These are phyloP conservation scores for Calameuta idolon DNA, from an alignment of 2,888 invertebrate genomes.

Conservation along the genomic window DNA sequence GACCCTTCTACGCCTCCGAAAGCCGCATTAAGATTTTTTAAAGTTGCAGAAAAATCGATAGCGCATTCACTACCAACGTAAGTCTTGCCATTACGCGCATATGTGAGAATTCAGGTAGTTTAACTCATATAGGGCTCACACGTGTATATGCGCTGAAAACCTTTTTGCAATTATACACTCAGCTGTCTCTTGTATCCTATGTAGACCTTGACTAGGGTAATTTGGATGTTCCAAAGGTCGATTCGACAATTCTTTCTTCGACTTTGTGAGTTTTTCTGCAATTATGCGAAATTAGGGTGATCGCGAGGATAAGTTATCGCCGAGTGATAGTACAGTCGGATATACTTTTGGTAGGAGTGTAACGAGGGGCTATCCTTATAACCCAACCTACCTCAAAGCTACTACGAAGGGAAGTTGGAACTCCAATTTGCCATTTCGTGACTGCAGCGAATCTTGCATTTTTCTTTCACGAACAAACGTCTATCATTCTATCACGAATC, in stretches of 20 bases:
- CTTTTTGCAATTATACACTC: not conserved
- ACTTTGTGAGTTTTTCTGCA: not conserved
- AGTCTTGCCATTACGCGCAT: slow-evolving; percentile 1
- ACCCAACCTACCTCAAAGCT: slow-evolving; percentile 62
- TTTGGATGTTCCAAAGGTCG: not conserved
- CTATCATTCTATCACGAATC: slow-evolving; percentile 67
- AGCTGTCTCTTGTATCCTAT: not conserved
- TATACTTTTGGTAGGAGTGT: not conserved
- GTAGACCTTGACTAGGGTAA: not conserved
- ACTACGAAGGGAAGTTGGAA: slow-evolving; percentile 56
- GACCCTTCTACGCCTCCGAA: slow-evolving; percentile 48
- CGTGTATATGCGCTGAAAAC: not conserved
- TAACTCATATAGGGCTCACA: not conserved
- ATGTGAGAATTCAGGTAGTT: not conserved
- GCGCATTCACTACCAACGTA: slow-evolving; percentile 5
- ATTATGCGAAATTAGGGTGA: not conserved
- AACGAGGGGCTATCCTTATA: slow-evolving; percentile 21
- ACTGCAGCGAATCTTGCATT: slow-evolving; percentile 68
- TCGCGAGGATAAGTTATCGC: not conserved
- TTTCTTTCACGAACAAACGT: slow-evolving; percentile 67
- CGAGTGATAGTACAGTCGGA: not conserved
- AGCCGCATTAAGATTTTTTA: slow-evolving; percentile 65
- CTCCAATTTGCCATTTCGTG: slow-evolving; percentile 68
- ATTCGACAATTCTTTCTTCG: not conserved
- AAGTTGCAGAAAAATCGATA: slow-evolving; percentile 60